These are phyloP conservation scores for Amphimedon queenslandica DNA, from an alignment of 37 sponge, comb jelly and placozoan species.

Conservation along the genomic window DNA sequence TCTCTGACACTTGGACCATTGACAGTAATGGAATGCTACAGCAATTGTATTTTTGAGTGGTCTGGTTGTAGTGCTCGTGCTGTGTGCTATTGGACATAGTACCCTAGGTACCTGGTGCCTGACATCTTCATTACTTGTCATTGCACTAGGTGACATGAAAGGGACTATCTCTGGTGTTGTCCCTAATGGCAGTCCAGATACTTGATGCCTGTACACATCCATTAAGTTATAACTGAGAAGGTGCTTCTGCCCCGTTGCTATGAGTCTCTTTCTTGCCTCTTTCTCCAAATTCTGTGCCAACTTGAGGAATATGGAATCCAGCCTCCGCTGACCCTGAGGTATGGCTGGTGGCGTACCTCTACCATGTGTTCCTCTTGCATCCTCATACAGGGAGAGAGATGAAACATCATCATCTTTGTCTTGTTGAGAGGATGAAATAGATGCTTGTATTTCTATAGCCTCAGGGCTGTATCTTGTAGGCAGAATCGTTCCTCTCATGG, in stretches of 20 bases:
- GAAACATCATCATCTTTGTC: slow-evolving; percentile 6
- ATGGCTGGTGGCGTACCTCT: slow-evolving; percentile 51
- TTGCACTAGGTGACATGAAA: not conserved
- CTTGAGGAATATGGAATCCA: slow-evolving; percentile 35
- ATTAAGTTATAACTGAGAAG: slow-evolving; percentile 10
- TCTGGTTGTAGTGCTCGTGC: not conserved
- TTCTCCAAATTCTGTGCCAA: slow-evolving; percentile 15
- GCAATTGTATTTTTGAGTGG: not conserved
- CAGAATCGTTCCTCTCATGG: slow-evolving; percentile 18
- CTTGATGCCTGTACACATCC: not conserved
- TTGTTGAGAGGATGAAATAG: not conserved
- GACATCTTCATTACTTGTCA: not conserved
- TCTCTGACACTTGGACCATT: slow-evolving; percentile 23
- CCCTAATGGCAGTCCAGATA: slow-evolving; percentile 7
- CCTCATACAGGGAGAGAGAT: slow-evolving; percentile 58
- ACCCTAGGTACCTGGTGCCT: not conserved
- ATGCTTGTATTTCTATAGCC: too few species aligned
- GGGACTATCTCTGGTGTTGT: slow-evolving; percentile 31
- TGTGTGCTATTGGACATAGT: too few species aligned
- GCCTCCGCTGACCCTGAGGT: slow-evolving; percentile 17
- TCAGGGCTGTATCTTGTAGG: slow-evolving; percentile 13
- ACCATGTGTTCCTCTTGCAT: slow-evolving; percentile 61
- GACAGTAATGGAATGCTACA: slow-evolving; percentile 6
- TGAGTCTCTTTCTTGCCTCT: not conserved
- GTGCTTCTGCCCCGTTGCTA: not conserved